These are phyloP conservation scores for Oreochromis tanganicae DNA, from an alignment of 2,113 vertebrate species.

Conservation along the genomic window DNA sequence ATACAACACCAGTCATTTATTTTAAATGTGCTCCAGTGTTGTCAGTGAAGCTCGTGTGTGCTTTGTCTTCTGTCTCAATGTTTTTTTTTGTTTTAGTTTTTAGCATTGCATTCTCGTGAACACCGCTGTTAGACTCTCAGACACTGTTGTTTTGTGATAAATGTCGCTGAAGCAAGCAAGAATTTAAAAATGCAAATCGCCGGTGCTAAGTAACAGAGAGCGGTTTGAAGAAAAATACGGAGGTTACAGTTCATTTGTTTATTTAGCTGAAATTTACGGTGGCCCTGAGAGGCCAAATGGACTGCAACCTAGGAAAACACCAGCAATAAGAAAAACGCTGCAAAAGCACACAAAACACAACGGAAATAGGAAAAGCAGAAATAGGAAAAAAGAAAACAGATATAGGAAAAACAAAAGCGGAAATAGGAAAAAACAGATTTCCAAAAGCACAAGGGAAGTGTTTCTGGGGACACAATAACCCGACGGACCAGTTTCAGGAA, in stretches of 20 bases:
- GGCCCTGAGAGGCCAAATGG: background rate
- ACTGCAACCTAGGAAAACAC: background rate
- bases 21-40: conserved; percentile 54
- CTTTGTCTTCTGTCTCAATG: conserved; percentile 27
- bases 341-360: background rate
- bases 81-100: background rate
- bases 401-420: background rate
- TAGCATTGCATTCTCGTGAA: background rate
- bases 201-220: background rate
- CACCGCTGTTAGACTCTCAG: background rate
- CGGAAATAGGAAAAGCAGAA: background rate
- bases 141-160: background rate
- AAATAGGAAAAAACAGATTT: background rate
- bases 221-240: background rate
- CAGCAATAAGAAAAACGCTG: background rate
- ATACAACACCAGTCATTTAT: conserved; percentile 46
- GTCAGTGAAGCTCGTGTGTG: conserved; percentile 38
- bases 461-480: background rate
- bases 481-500: accelerated
- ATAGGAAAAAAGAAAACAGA: background rate
- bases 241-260: background rate
- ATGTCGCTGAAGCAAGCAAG: background rate
- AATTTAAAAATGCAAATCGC: background rate
- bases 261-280: background rate
- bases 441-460: background rate